Evolutionary conservation across 2,113 vertebrate species (phyloP), one percentile per base, ranked within the genome.

Genomic region (Odocoileus hemionus): DNA sequence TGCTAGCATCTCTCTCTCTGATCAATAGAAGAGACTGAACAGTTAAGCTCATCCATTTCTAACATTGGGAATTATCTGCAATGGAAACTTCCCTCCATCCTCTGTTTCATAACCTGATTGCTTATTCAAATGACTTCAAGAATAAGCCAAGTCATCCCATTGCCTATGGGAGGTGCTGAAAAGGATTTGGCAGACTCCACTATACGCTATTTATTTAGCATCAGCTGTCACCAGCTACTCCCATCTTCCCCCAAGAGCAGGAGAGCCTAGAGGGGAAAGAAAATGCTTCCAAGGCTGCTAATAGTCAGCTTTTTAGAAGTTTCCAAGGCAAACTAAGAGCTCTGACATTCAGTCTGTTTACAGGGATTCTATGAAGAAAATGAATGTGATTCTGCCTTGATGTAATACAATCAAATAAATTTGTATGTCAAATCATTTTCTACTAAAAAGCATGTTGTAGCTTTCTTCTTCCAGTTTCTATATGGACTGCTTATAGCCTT

Each of bases 361-460:
- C 33, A 86, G 36, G n/a, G 21, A 55, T n/a, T 23, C 67, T 2
- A 3, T 79, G 57, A 91, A 92, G 58, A 88, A 86, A 91, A 79
- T 54, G 45, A 88, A n/a, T 82, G 79, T 45, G 79, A 94, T 92
- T 87, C 89, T 92, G 54, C 36, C 54, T 36, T 96, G 80, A 82
- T 79, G 30, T 78, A 95, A 82, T 89, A 45, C n/a, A 2, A 55
- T 96, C n/a, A 83, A 91, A 82, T 91, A 95, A 82, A 93, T 80
- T 50, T 94, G 4, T 78, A 84, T 83, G 26, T 90, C 39, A 93
- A 17, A 79, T 95, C 17, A 17, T 95, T 97, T 54, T 94, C 45
- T 93, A 93, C 78, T 64, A 78, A 85, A 93, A 96, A 92, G 9
- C 28, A 43, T 21, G 2, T 87, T 47, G 39, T 95, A 85, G 26